Percentiles rank a stretch among this genome's conserved stretches.
Evolutionary conservation across 2,888 invertebrate genomes (phyloP).

Genomic region (Sylvicola fuscatus): DNA sequence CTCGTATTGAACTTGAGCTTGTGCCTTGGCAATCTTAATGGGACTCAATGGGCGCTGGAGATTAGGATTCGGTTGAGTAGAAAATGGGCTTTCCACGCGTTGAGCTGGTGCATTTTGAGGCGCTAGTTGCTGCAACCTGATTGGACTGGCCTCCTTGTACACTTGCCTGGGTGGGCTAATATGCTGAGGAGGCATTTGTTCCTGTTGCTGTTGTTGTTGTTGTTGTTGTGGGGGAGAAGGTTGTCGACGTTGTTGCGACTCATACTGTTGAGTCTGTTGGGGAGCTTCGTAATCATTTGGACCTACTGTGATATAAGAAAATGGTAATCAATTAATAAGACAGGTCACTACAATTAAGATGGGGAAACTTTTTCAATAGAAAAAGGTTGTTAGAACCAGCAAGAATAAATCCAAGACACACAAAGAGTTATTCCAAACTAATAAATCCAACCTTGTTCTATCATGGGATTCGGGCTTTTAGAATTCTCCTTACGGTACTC

Average conservation of each 20-base stretch:
- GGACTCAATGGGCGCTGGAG: slow-evolving; percentile 22
- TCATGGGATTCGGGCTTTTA: slow-evolving; percentile 20
- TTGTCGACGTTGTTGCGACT: neutral
- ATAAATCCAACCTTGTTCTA: neutral
- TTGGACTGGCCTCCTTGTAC: slow-evolving; percentile 10
- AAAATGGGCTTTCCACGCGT: slow-evolving; percentile 21
- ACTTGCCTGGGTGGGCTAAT: slow-evolving; percentile 8
- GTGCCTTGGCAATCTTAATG: slow-evolving; percentile 6
- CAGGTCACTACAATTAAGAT: no score
- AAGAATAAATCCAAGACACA: no score
- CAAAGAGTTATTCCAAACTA: no score
- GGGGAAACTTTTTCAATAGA: no score
- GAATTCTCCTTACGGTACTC: slow-evolving; percentile 28
- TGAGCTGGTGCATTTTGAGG: slow-evolving; percentile 19
- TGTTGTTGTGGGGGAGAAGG: slow-evolving; percentile 2
- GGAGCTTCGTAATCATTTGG: no score
- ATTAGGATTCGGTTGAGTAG: slow-evolving; percentile 14
- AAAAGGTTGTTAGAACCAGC: no score
- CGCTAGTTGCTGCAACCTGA: slow-evolving; percentile 19
- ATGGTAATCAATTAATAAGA: no score
- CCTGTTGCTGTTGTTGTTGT: slow-evolving; percentile 12
- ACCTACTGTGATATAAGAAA: no score
- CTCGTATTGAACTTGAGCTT: neutral
- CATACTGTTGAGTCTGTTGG: neutral
- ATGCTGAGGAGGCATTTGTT: slow-evolving; percentile 7